Base-by-base conservation (phyloP, 2,888 invertebrate species). In the Drosophila subquinaria region DNA sequence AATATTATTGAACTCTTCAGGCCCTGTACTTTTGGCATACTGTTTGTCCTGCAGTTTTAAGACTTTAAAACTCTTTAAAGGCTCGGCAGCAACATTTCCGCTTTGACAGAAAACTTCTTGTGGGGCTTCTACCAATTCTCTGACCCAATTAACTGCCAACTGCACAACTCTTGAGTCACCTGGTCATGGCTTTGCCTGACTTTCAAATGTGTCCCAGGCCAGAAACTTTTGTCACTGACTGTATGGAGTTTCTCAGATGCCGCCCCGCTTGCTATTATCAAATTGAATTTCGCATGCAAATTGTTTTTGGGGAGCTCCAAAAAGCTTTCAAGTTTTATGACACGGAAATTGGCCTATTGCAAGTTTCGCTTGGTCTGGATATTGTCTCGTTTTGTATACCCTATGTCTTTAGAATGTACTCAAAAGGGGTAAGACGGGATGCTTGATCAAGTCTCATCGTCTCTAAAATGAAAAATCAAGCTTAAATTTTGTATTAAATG, bases 271-370 rank as follows among this genome's bases (percentile, higher is more conserved):
- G 81, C 78, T 76, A 87, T 83, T 88, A 82, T 87, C 74, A 83
- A 89, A 86, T 86, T 86, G 80, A 87, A 88, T 89, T 86, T 83
- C 61, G 74, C 78, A 83, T 80, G 85, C 80, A 88, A 86, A 86
- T 86, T 86, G 87, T 83, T 87, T 88, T 83, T 68, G 85, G 80
- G 57, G 51, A 17, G 75, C 65, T 76, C 73, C 72, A 56, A 78
- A 87, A 90, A 88, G 90, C 91, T 90, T 90, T 90, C 77, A 89
- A 90, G 86, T 90, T 90, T 88, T 89, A 86, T 89, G 76, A 76
- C 76, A 83, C 88, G 90, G 90, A 90, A 90, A 90, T 90, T 90
- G 90, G 88, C 81, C 82, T 76, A 76, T 81, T 69, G 73, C 70
- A 84, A 81, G 67, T 79, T 76, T 57, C 51, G 74, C 81, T 75